Base-by-base conservation (phyloP, 1,140 invertebrate genomes). In the Aporrectodea caliginosa region DNA sequence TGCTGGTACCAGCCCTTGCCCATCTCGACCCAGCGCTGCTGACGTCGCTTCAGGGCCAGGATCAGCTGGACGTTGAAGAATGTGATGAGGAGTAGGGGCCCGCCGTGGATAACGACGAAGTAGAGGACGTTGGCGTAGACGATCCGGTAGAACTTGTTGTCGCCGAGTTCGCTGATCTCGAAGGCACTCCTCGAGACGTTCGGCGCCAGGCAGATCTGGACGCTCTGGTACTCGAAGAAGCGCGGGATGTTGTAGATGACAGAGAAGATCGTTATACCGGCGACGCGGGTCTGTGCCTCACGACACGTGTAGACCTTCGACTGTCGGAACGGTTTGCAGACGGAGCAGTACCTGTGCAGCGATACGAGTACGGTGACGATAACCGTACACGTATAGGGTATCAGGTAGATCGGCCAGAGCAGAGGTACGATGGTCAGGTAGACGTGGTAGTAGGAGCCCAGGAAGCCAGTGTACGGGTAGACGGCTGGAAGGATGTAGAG, bases 331-430 rank as follows among this genome's bases (percentile, higher is more conserved):
- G 43, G 43, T 58, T 22, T 58, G 43, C 43, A 58, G 16, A 80
- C 79, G 73, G 73, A 31, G 58, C 77, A 78, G 74, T 80, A 80
- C 6, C 79, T 73, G 43, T 80, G 31, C 30, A 80, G 2, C n/a
- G 79, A 80, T 22, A 80, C 79, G 14, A 80, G 75, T n/a, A 80
- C 79, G 1, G 79, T 80, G 33, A 80, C 27, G 2, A 77, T 31
- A 32, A 80, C 77, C 2, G 79, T 80, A 16, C 43, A 73, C 30
- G 79, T 80, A 73, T 80, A 80, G 6, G 79, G 79, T 29, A 58
- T 58, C 0, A 69, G 74, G 35, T 80, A 80, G 32, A 43, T 22
- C n/a, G 73, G 73, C 79, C 79, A 80, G 29, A 80, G 74, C 22
- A 32, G 69, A 32, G 79, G 79, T 32, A 80, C 16, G 22, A 69